phyloP scores from a whole-genome alignment of 2,113 vertebrate genomes.

The Pyrgilauda ruficollis region DNA sequence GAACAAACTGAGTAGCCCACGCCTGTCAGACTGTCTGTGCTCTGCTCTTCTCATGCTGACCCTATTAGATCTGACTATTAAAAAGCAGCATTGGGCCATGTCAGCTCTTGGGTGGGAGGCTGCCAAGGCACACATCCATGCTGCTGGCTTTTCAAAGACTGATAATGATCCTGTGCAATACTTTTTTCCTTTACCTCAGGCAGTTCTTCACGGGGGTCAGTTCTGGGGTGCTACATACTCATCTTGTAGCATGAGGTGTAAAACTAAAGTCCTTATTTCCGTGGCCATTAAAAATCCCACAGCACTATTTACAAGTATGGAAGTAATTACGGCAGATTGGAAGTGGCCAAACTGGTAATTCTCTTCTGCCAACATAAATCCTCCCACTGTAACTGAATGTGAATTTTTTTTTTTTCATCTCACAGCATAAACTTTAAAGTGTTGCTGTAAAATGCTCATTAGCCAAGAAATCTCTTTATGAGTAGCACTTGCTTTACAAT shows the following conservation, averaged over 20 bases:
- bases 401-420: not conserved
- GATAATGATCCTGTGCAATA: not conserved
- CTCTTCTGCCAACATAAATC: constrained; percentile 17
- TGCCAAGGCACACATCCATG: not conserved
- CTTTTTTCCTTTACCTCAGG: not conserved
- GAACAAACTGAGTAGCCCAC: not conserved
- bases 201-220: not conserved
- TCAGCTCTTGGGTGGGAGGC: constrained; percentile 26
- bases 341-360: constrained; percentile 5
- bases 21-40: not conserved
- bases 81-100: constrained; percentile 27
- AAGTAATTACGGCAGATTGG: not conserved
- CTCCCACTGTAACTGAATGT: not conserved
- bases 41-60: not conserved
- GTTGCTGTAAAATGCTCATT: constrained; percentile 47
- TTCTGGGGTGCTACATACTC: not conserved
- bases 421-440: constrained; percentile 45
- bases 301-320: constrained; percentile 1
- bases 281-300: not conserved
- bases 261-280: not conserved
- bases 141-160: not conserved
- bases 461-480: constrained; percentile 1
- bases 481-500: constrained; percentile 5
- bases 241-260: not conserved
- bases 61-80: constrained; percentile 27